Percentiles rank a stretch among this genome's conserved stretches.
Evolutionary conservation across 2,113 vertebrate species (phyloP).

Genomic region (Apaloderma vittatum): DNA sequence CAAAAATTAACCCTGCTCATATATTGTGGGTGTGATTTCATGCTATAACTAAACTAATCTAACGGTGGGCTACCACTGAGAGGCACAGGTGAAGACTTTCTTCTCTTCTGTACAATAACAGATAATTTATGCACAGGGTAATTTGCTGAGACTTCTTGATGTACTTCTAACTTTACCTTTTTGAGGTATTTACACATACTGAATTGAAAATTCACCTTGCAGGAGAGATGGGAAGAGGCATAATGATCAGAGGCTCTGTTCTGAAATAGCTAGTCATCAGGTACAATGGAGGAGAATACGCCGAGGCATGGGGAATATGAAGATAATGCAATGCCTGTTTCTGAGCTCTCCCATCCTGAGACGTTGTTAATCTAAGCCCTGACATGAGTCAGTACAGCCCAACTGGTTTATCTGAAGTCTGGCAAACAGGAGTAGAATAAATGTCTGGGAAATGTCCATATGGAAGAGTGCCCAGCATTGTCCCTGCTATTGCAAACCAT

Average conservation of each 20-base stretch:
- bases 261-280: neutral
- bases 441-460: neutral
- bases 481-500: neutral
- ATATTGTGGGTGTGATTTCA: neutral
- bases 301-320: neutral
- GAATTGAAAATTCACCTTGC: neutral
- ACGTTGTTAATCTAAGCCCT: neutral
- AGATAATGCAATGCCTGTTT: neutral
- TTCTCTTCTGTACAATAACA: neutral
- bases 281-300: neutral
- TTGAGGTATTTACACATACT: neutral
- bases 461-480: neutral
- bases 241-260: neutral
- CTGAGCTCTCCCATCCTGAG: neutral
- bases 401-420: neutral
- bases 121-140: neutral
- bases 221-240: neutral
- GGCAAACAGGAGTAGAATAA: neutral
- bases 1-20: constrained; percentile 17
- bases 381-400: neutral
- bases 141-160: constrained; percentile 32
- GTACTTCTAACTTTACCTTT: neutral
- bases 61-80: neutral
- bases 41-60: neutral
- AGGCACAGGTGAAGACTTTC: neutral